Conservation (phyloP, 2,113 vertebrate species). For the Chinchilla lanigera region DNA sequence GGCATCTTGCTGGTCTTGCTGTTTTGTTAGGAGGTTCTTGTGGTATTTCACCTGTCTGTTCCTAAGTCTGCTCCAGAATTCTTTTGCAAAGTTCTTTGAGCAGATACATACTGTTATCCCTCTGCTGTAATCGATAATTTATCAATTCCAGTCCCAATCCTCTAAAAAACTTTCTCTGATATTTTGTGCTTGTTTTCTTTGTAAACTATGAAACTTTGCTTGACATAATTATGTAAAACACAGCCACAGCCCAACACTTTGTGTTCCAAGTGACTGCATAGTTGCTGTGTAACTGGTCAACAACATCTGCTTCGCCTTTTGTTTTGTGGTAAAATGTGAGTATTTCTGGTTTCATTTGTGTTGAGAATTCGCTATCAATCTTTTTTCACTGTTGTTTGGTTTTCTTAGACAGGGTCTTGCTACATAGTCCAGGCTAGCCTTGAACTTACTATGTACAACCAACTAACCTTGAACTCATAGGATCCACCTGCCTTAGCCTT, state of each 20-base stretch:
- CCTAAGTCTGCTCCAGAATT: background rate
- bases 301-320: background rate
- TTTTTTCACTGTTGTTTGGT: background rate
- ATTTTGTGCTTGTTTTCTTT: background rate
- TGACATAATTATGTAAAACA: background rate
- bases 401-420: background rate
- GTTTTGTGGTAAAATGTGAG: background rate
- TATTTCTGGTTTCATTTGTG: background rate
- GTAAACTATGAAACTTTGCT: background rate
- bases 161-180: background rate
- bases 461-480: background rate
- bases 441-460: background rate
- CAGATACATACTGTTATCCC: background rate
- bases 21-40: background rate
- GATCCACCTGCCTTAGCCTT: background rate
- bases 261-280: background rate
- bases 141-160: background rate
- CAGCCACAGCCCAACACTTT: background rate
- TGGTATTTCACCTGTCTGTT: background rate
- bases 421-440: background rate
- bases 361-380: background rate
- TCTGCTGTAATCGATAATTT: background rate
- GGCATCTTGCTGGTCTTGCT: background rate
- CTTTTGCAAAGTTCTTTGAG: background rate
- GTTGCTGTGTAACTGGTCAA: background rate